These are phyloP conservation scores for Leptinotarsa peninsularis DNA, from an alignment of 2,888 invertebrate genomes.

Conservation along the genomic window DNA sequence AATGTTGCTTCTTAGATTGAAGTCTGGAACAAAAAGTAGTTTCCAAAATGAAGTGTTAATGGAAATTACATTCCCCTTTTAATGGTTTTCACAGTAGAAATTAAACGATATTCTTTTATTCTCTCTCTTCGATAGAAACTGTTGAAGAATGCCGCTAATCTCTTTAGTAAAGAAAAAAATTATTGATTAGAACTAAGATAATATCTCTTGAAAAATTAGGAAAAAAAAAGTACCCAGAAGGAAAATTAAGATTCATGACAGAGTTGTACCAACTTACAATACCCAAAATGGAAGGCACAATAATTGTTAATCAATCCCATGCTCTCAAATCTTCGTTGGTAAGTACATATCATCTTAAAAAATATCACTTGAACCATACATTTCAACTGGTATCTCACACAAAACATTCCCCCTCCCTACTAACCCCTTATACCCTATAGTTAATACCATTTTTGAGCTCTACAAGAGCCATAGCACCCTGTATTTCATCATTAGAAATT, in stretches of 20 bases:
- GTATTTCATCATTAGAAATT: constrained; percentile 67
- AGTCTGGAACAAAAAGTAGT: too few species aligned
- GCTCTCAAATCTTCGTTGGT: constrained; percentile 16
- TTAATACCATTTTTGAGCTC: constrained; percentile 68
- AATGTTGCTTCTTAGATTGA: too few species aligned
- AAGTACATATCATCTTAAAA: constrained; percentile 16
- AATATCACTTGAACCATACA: constrained; percentile 18
- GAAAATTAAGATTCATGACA: not conserved
- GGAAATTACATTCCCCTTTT: too few species aligned
- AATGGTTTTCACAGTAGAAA: too few species aligned
- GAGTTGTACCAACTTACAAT: not conserved
- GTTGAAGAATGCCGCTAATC: too few species aligned
- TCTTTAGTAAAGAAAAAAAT: not conserved
- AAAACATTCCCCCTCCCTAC: not conserved
- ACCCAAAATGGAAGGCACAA: not conserved
- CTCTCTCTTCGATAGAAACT: too few species aligned
- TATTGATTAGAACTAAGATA: not conserved
- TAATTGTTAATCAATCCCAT: not conserved
- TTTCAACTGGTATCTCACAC: constrained; percentile 9
- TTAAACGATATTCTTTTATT: too few species aligned
- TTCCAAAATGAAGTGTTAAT: too few species aligned
- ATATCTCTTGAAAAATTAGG: not conserved
- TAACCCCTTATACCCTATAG: constrained; percentile 53
- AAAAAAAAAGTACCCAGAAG: not conserved
- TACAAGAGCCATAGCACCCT: constrained; percentile 73